Percentiles rank a stretch among this genome's conserved stretches.
phyloP scores from a whole-genome alignment of 2,888 invertebrate genomes.

The Eilema depressum region DNA sequence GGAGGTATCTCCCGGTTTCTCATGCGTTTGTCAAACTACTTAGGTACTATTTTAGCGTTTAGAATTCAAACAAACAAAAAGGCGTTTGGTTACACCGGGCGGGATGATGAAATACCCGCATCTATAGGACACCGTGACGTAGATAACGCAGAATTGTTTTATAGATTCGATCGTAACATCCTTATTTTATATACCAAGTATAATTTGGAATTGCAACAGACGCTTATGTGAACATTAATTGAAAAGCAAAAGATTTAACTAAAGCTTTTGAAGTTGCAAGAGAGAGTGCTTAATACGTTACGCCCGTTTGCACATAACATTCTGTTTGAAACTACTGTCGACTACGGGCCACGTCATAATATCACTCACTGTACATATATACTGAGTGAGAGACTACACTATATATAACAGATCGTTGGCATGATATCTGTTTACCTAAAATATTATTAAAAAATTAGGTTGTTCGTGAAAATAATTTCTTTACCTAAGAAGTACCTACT shows the following conservation, averaged over 20 bases:
- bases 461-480: too few relatives aligned
- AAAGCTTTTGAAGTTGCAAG: neutral
- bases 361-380: neutral
- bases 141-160: neutral
- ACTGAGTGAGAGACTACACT: too few relatives aligned
- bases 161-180: neutral
- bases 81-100: neutral
- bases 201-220: neutral
- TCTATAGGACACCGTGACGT: neutral
- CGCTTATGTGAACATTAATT: neutral
- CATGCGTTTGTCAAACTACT: too few relatives aligned
- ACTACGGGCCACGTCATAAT: constrained; percentile 6
- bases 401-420: too few relatives aligned
- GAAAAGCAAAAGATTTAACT: neutral
- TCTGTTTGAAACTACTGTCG: constrained; percentile 1
- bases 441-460: too few relatives aligned
- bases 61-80: too few relatives aligned
- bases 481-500: too few relatives aligned
- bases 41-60: too few relatives aligned
- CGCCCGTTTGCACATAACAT: constrained; percentile 1
- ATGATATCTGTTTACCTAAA: neutral
- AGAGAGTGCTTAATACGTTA: constrained; percentile 4
- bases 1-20: too few relatives aligned
- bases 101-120: neutral
- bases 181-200: neutral